Evolutionary conservation across 2,797 vertebrate species (phyloP).

Genomic region (Oryzias dopingdopingensis): DNA sequence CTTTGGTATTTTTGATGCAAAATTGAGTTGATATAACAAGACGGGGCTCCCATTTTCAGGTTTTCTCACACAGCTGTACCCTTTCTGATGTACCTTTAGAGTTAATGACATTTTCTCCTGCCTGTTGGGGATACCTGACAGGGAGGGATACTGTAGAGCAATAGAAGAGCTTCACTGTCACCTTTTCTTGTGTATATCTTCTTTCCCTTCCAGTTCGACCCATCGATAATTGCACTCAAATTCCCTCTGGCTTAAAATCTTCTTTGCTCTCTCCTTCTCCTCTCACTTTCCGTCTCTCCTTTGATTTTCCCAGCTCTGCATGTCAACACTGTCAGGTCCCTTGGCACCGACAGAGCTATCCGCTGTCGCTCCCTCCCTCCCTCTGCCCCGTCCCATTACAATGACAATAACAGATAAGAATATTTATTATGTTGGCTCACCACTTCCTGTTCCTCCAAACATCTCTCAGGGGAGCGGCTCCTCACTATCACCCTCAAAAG

Average conservation of each 20-base stretch:
- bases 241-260: conserved; percentile 67
- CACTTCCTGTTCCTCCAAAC: conserved; percentile 74
- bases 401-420: conserved; percentile 80
- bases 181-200: conserved; percentile 67
- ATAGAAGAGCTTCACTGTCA: conserved; percentile 63
- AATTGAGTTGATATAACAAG: conserved; percentile 1
- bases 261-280: conserved; percentile 31
- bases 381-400: conserved; percentile 75
- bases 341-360: conserved; percentile 69
- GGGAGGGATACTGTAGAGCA: conserved; percentile 62
- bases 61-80: conserved; percentile 3
- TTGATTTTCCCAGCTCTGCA: conserved; percentile 69
- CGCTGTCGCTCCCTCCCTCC: conserved; percentile 65
- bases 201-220: conserved; percentile 56
- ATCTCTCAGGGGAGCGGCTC: conserved; percentile 72
- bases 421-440: conserved; percentile 79
- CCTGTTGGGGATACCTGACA: conserved; percentile 57
- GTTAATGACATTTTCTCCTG: conserved; percentile 18
- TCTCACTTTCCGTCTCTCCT: conserved; percentile 54
- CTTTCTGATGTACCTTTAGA: conserved; percentile 38
- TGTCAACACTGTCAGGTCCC: conserved; percentile 75
- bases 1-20: conserved; percentile 2
- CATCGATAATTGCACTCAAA: conserved; percentile 70
- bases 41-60: neutral
- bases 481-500: conserved; percentile 75